A percentile compares a stretch with the other conserved stretches of the same genome.
Evolutionary conservation across 2,888 invertebrate species (phyloP).

Genomic region (Drosophila bunnanda): DNA sequence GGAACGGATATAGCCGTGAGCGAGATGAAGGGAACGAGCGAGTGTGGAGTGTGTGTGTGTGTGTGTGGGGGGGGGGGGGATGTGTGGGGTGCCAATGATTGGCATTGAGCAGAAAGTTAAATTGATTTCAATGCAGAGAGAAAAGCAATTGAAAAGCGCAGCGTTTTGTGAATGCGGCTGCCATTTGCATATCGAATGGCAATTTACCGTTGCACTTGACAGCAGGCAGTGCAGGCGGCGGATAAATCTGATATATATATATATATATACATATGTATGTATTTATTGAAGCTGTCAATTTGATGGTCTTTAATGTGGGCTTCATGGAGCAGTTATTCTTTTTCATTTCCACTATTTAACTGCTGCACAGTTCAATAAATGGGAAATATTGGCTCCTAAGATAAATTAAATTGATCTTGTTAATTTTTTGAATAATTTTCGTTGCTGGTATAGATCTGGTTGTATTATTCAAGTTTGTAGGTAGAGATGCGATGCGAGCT

Average conservation of each 20-base stretch:
- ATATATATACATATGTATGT: neutral
- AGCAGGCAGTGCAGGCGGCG: conserved; percentile 34
- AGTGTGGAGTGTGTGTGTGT: conserved; percentile 23
- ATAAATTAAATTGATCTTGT: neutral
- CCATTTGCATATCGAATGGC: conserved; percentile 79
- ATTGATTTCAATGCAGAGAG: conserved; percentile 78
- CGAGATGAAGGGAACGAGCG: neutral
- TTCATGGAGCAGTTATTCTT: conserved; percentile 10
- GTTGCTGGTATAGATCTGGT: neutral
- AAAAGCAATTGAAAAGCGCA: conserved; percentile 73
- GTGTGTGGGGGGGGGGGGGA: conserved; percentile 34
- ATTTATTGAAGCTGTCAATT: conserved; percentile 8
- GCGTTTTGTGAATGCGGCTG: conserved; percentile 70
- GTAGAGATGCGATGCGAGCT: too few relatives aligned
- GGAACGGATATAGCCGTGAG: conserved; percentile 41
- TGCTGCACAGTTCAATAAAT: conserved; percentile 2
- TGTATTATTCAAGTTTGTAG: neutral
- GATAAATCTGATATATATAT: conserved; percentile 14
- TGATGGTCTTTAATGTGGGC: conserved; percentile 23
- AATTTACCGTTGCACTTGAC: conserved; percentile 75
- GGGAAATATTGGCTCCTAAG: neutral
- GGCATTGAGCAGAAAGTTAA: conserved; percentile 79
- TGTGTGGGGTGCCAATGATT: conserved; percentile 74
- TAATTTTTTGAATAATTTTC: neutral
- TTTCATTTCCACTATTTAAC: conserved; percentile 1